Evolutionary conservation across 2,888 invertebrate genomes (phyloP).

Genomic region (Notocelia uddmanniana): DNA sequence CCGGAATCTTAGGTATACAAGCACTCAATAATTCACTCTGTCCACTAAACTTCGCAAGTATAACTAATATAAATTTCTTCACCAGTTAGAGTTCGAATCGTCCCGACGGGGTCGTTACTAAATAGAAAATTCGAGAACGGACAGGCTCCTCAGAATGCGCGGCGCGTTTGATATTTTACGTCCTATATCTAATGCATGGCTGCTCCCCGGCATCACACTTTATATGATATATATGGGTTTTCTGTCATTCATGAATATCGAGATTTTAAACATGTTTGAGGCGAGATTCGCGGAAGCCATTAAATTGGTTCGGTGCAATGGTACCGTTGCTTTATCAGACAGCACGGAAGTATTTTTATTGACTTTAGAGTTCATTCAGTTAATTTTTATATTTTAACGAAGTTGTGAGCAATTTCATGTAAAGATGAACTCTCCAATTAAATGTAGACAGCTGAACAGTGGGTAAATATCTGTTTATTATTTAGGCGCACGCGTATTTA

Average conservation of each 20-base stretch:
- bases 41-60: slow-evolving; percentile 22
- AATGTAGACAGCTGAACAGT: no score
- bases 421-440: no score
- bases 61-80: slow-evolving; percentile 49
- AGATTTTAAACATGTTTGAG: slow-evolving; percentile 36
- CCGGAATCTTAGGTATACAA: not conserved
- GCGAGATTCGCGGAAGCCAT: slow-evolving; percentile 19
- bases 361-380: no score
- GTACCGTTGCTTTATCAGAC: not conserved
- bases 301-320: not conserved
- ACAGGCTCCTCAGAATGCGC: slow-evolving; percentile 58
- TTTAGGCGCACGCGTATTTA: no score
- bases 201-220: slow-evolving; percentile 61
- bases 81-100: slow-evolving; percentile 56
- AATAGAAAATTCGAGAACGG: slow-evolving; percentile 55
- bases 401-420: no score
- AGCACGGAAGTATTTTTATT: not conserved
- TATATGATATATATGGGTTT: slow-evolving; percentile 42
- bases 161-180: slow-evolving; percentile 66
- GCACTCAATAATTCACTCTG: slow-evolving; percentile 18
- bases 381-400: not conserved
- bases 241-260: slow-evolving; percentile 43
- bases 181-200: slow-evolving; percentile 68
- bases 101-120: slow-evolving; percentile 58
- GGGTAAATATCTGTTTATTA: no score